phyloP scores from a whole-genome alignment of 23 tunicate genomes.

The Trididemnum nubilum region DNA sequence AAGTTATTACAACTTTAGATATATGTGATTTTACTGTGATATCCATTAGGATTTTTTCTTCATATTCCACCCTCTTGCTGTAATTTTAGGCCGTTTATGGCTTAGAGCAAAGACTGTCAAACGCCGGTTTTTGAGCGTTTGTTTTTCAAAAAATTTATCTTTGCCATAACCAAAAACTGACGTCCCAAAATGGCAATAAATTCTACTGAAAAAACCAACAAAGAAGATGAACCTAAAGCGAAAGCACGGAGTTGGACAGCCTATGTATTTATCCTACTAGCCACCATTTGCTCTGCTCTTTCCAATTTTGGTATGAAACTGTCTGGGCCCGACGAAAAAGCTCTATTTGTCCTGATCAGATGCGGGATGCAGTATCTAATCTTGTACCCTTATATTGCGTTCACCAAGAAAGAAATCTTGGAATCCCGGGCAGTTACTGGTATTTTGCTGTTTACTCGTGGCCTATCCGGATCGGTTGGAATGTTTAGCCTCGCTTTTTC shows the following conservation, averaged over 20 bases:
- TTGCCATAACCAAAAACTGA: no score
- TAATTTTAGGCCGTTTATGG: no score
- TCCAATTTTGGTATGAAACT: constrained; percentile 1
- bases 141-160: no score
- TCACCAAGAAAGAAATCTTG: background rate
- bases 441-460: background rate
- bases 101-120: no score
- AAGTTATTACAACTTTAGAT: no score
- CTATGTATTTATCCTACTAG: background rate
- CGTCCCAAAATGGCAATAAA: no score
- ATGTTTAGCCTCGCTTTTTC: background rate
- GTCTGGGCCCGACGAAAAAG: background rate
- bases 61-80: no score
- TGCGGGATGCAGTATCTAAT: background rate
- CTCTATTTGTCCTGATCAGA: background rate
- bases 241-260: background rate
- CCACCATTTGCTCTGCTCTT: background rate
- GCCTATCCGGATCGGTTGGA: background rate
- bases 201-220: no score
- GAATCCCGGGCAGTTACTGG: background rate
- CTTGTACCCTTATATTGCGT: background rate
- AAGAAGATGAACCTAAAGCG: no score
- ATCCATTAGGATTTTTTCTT: no score
- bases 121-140: no score
- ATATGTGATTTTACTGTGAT: no score